Evolutionary conservation across 2,888 invertebrate species (phyloP), one percentile per base, ranked within the genome.

Genomic region (Synergus laeviventris): DNA sequence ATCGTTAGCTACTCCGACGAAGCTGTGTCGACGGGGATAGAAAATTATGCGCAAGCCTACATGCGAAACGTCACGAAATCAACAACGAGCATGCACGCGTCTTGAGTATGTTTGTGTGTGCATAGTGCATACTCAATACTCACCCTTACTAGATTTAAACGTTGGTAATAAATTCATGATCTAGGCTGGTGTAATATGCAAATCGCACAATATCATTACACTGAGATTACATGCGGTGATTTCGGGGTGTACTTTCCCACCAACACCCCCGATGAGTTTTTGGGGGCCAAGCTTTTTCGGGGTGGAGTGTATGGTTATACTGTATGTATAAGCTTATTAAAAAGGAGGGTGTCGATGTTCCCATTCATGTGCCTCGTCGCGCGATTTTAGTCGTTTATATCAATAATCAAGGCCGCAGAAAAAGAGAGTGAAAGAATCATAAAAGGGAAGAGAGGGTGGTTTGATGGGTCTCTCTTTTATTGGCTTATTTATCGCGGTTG

Each of bases 191-290:
- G 79, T 83, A 84, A 86, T 89, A 89, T 89, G 89, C 86, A 89
- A 89, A 90, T 89, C 82, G 83, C 79, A 79, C 82, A 84, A 86
- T 88, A 87, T 89, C 87, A 87, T 89, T 89, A 88, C 87, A 86
- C 81, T 81, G 84, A 89, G 88, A 89, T 90, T 89, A 90, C 89
- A 88, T 84, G 88, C 87, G 86, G 85, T 86, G 85, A 87, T 88
- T 87, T 82, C 80, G 77, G 78, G 81, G 83, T 85, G 80, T 84
- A 86, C 83, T 89, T 89, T 90, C 90, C 87, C 89, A 89, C 86
- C 87, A 80, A 82, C 75, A 74, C 61, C 80, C 75, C 62, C 75
- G 31, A 74, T 18, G 49, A 36, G 66, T 49, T 39, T 76, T 38
- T 73, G 59, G 76, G 18, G 62, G 59, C 66, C 60, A 36, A 78